Evolutionary conservation across 2,888 invertebrate species (phyloP).

Genomic region (Ceraclea dissimilis): DNA sequence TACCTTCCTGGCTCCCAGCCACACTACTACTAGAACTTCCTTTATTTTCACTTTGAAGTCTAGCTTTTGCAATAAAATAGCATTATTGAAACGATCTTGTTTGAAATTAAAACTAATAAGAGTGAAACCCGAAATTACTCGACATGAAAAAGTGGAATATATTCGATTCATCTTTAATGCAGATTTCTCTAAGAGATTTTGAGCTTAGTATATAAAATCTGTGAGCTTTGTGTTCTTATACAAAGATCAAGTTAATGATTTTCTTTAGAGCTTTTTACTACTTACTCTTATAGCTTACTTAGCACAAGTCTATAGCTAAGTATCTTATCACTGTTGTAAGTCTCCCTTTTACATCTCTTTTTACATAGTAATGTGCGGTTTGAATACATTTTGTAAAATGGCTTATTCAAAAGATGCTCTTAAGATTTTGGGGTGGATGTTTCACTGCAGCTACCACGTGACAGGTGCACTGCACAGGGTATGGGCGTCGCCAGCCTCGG

Average conservation of each 20-base stretch:
- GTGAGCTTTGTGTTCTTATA: constrained; percentile 22
- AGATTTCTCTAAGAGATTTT: constrained; percentile 23
- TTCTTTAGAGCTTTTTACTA: constrained; percentile 23
- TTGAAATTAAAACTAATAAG: constrained; percentile 12
- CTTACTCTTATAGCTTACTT: no score
- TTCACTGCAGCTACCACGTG: constrained; percentile 2
- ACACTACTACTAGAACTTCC: no score
- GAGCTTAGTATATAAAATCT: constrained; percentile 12
- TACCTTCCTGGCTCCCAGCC: no score
- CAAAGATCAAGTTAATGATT: constrained; percentile 26
- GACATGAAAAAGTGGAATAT: constrained; percentile 9
- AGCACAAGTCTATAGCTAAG: no score
- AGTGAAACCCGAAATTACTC: not conserved
- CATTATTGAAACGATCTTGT: constrained; percentile 22
- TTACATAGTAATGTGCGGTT: constrained; percentile 19
- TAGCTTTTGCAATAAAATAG: constrained; percentile 7
- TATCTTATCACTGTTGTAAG: constrained; percentile 8
- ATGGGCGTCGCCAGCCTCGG: no score
- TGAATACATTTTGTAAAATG: constrained; percentile 26
- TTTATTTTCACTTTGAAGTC: no score
- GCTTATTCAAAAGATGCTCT: constrained; percentile 24
- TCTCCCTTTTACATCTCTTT: constrained; percentile 19
- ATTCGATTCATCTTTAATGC: constrained; percentile 25
- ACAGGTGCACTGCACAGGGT: constrained; percentile 13
- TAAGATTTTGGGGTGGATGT: constrained; percentile 20